Evolutionary conservation across 2,888 invertebrate species (phyloP).

Genomic region (Zootermopsis nevadensis): DNA sequence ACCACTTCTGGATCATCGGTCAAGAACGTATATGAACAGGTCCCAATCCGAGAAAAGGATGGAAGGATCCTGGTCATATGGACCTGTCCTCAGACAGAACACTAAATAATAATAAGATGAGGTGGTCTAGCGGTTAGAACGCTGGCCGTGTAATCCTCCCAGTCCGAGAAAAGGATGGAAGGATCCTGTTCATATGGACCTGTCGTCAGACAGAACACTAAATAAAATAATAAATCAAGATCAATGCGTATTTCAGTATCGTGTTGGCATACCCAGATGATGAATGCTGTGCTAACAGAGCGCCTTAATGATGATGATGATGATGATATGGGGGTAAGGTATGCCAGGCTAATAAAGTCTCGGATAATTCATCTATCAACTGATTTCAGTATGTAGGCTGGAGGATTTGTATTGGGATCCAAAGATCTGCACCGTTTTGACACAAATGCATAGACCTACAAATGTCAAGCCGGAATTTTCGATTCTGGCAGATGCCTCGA

Average conservation of each 20-base stretch:
- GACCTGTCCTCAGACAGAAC: no score
- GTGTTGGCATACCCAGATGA: background rate
- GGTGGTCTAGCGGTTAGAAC: no score
- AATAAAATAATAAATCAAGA: no score
- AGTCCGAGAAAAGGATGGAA: no score
- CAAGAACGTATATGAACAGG: no score
- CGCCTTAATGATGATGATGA: constrained; percentile 24
- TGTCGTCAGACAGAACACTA: no score
- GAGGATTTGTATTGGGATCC: background rate
- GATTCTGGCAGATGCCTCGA: background rate
- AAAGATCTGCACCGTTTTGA: background rate
- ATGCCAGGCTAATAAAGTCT: constrained; percentile 22
- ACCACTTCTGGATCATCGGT: no score
- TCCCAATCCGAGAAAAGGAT: no score
- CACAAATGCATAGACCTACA: background rate
- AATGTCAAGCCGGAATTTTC: background rate
- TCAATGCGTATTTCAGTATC: constrained; percentile 13
- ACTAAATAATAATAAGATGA: no score
- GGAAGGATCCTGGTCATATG: no score
- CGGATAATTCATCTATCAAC: constrained; percentile 36
- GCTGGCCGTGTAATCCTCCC: no score
- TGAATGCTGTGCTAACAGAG: background rate
- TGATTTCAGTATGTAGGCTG: constrained; percentile 7
- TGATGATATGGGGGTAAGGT: constrained; percentile 38
- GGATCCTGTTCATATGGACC: no score